Conservation (phyloP, 1,140 invertebrate species). For the Cryptotermes secundus region DNA sequence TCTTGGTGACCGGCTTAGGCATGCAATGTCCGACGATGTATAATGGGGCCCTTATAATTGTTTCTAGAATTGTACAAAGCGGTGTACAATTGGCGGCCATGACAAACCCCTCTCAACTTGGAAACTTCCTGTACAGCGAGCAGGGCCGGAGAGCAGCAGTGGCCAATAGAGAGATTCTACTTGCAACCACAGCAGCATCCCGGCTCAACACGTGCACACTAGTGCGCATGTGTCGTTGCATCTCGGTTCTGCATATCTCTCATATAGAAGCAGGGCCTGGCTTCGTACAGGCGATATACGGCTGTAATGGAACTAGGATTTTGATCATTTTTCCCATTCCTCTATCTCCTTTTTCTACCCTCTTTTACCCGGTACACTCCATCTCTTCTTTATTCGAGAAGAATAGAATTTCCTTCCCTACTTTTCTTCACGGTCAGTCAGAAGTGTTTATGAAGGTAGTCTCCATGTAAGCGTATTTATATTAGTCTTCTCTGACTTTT, state of each 20-base stretch:
- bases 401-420: background rate
- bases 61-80: background rate
- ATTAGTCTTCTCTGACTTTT: background rate
- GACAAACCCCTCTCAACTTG: background rate
- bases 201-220: too few species aligned
- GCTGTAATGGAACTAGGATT: background rate
- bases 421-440: constrained; percentile 33
- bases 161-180: background rate
- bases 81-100: background rate
- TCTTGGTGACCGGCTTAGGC: background rate
- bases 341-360: background rate
- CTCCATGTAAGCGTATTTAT: background rate
- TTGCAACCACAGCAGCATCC: background rate
- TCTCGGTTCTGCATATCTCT: background rate
- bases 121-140: too few species aligned
- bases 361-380: background rate
- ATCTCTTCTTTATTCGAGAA: background rate
- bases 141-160: too few species aligned
- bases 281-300: background rate
- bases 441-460: constrained; percentile 33
- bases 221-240: background rate
- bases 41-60: background rate
- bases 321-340: constrained; percentile 11
- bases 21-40: background rate
- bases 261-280: background rate